phyloP scores from a whole-genome alignment of 2,888 invertebrate species.

The Campopleginae sp. region DNA sequence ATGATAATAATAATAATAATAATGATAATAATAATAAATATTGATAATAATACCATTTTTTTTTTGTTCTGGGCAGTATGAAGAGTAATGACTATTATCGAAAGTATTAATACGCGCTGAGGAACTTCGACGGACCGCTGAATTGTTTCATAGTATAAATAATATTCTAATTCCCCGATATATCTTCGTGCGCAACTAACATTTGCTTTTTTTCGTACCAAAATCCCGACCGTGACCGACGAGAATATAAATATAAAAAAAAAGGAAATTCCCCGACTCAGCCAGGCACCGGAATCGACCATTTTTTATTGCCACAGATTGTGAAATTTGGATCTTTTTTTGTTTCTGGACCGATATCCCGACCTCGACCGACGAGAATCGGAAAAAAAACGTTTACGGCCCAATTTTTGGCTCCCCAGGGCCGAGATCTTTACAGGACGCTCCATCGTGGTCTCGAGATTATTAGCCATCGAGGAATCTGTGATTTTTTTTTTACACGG shows the following conservation, averaged over 20 bases:
- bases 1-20: conserved; percentile 71
- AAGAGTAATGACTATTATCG: conserved; percentile 62
- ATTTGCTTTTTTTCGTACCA: conserved; percentile 23
- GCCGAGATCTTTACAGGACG: conserved; percentile 11
- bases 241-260: background rate
- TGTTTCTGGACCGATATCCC: no score
- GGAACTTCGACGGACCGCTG: conserved; percentile 61
- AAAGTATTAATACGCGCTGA: conserved; percentile 69
- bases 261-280: background rate
- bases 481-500: conserved; percentile 61
- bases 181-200: background rate
- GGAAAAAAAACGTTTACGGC: conserved; percentile 8
- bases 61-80: conserved; percentile 29
- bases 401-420: conserved; percentile 24
- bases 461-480: conserved; percentile 64
- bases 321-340: no score
- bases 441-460: conserved; percentile 46
- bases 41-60: conserved; percentile 42
- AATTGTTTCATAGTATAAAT: conserved; percentile 71
- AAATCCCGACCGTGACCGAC: background rate
- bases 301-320: conserved; percentile 12
- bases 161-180: conserved; percentile 46
- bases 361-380: background rate
- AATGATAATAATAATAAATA: conserved; percentile 1
- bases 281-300: background rate